Evolutionary conservation across 2,797 vertebrate species (phyloP).

Genomic region (Oophaga sylvatica): DNA sequence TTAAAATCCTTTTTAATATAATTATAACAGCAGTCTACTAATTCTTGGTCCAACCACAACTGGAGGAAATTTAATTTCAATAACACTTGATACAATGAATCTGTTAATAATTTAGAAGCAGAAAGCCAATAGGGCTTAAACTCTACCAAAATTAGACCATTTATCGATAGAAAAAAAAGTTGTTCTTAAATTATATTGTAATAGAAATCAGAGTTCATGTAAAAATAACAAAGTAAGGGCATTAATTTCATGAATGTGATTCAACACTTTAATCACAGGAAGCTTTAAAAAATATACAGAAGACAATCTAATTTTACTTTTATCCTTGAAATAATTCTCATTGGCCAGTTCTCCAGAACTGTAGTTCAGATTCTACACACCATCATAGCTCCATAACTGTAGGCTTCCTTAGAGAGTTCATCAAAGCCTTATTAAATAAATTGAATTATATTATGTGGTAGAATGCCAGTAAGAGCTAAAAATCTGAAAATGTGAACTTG

Average conservation of each 20-base stretch:
- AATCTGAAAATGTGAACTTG: neutral
- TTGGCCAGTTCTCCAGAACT: neutral
- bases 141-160: neutral
- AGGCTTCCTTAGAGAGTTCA: slow-evolving; percentile 1
- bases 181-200: neutral
- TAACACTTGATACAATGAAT: neutral
- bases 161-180: neutral
- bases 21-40: neutral
- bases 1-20: too few species aligned
- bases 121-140: neutral
- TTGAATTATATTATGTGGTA: neutral
- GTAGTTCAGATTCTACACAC: neutral
- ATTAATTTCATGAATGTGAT: neutral
- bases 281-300: slow-evolving; percentile 11
- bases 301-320: slow-evolving; percentile 14
- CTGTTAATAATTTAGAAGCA: neutral
- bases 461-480: neutral
- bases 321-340: neutral
- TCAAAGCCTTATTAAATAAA: slow-evolving; percentile 16
- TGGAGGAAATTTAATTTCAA: neutral
- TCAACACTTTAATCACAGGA: slow-evolving; percentile 8
- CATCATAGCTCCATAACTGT: neutral
- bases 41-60: neutral
- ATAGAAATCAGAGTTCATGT: neutral
- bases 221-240: slow-evolving; percentile 3